Conservation (phyloP, 2,888 invertebrate genomes). For the Iphiclides podalirius region DNA sequence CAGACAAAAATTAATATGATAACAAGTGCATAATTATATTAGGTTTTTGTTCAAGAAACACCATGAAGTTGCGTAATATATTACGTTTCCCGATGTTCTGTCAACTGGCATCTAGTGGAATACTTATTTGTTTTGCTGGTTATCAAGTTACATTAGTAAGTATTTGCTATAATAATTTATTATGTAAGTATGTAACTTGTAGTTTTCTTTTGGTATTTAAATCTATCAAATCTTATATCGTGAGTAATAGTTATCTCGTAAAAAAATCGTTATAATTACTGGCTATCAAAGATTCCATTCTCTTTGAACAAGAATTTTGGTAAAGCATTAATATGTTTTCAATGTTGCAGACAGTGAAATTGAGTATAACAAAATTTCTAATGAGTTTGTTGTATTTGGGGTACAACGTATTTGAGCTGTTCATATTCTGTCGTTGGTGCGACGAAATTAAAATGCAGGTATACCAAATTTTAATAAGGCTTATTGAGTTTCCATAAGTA, state of each 20-base stretch:
- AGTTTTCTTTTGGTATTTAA: no score
- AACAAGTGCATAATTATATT: no score
- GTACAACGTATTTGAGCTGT: constrained; percentile 59
- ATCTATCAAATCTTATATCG: no score
- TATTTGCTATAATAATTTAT: background rate
- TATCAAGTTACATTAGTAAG: constrained; percentile 56
- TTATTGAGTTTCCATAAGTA: no score
- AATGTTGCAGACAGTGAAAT: constrained; percentile 52
- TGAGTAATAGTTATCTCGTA: no score
- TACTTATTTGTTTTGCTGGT: constrained; percentile 57
- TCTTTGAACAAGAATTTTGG: no score
- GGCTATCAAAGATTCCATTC: no score
- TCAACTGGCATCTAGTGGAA: constrained; percentile 55
- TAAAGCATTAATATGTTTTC: no score
- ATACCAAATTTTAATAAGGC: constrained; percentile 19
- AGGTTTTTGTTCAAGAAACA: constrained; percentile 40
- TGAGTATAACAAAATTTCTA: constrained; percentile 46
- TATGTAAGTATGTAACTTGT: no score
- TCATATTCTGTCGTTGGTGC: constrained; percentile 65
- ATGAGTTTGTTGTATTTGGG: constrained; percentile 56
- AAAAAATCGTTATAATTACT: no score
- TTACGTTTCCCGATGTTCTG: constrained; percentile 59
- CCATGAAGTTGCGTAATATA: constrained; percentile 45
- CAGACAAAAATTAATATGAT: no score
- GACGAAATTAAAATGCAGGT: constrained; percentile 64